These are phyloP conservation scores for Drosophila bunnanda DNA, from an alignment of 2,888 invertebrate species.

Conservation along the genomic window DNA sequence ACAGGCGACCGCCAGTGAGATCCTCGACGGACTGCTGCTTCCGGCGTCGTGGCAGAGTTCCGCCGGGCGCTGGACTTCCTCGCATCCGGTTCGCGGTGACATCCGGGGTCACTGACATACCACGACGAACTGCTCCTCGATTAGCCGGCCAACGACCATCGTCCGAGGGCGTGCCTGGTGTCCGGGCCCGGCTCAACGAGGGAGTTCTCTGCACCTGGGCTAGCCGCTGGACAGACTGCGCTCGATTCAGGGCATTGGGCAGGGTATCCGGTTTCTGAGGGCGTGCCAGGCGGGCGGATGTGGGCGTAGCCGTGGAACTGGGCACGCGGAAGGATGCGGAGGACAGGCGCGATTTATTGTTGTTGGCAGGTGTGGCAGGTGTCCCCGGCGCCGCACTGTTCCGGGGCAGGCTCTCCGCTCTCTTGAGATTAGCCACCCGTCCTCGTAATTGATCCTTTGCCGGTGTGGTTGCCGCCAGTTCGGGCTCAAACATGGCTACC, in stretches of 20 bases:
- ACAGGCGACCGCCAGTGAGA: conserved; percentile 83
- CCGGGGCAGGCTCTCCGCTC: conserved; percentile 84
- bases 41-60: conserved; percentile 90
- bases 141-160: conserved; percentile 89
- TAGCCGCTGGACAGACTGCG: conserved; percentile 81
- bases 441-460: conserved; percentile 78
- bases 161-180: conserved; percentile 88
- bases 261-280: conserved; percentile 85
- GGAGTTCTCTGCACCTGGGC: conserved; percentile 83
- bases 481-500: conserved; percentile 86
- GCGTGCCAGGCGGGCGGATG: conserved; percentile 74
- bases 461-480: conserved; percentile 16
- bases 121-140: conserved; percentile 73
- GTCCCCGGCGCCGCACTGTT: conserved; percentile 84
- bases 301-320: conserved; percentile 52
- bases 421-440: conserved; percentile 85
- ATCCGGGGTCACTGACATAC: conserved; percentile 82
- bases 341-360: conserved; percentile 51
- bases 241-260: conserved; percentile 85
- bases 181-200: conserved; percentile 87
- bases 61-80: conserved; percentile 84
- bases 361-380: conserved; percentile 82
- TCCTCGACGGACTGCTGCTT: conserved; percentile 88
- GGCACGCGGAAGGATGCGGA: conserved; percentile 85
- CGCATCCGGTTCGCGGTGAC: conserved; percentile 78